Evolutionary conservation across 2,888 invertebrate species (phyloP).

Genomic region (Rambutsinella grinnellia): DNA sequence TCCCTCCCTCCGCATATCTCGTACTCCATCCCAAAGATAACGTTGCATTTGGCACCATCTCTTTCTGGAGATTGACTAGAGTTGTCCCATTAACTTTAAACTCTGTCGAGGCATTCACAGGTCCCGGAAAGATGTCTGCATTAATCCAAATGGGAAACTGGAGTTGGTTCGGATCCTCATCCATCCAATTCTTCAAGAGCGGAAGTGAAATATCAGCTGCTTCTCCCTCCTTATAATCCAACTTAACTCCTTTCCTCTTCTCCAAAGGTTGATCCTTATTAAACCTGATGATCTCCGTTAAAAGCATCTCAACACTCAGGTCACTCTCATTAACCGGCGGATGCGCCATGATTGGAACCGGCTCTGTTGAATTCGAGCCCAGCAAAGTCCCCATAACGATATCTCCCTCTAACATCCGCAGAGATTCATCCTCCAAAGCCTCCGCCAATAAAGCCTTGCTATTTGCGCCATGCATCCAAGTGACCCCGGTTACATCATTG

Average conservation of each 20-base stretch:
- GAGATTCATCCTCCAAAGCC: conserved; percentile 71
- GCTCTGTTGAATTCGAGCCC: conserved; percentile 64
- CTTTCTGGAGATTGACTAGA: conserved; percentile 76
- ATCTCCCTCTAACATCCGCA: conserved; percentile 90
- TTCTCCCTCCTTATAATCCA: conserved; percentile 87
- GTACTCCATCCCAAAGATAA: conserved; percentile 92
- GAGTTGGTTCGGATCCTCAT: conserved; percentile 70
- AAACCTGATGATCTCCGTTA: conserved; percentile 73
- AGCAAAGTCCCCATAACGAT: conserved; percentile 76
- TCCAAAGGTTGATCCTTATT: conserved; percentile 37
- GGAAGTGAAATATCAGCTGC: conserved; percentile 72
- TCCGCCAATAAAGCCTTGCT: conserved; percentile 75
- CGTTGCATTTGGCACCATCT: conserved; percentile 75
- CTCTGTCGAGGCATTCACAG: conserved; percentile 73
- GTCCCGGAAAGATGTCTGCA: conserved; percentile 86
- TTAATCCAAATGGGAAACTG: conserved; percentile 86
- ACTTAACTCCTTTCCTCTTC: conserved; percentile 81
- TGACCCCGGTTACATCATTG: conserved; percentile 78
- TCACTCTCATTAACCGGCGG: conserved; percentile 83
- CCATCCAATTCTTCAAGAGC: conserved; percentile 50
- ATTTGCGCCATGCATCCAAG: conserved; percentile 91
- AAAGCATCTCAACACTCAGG: conserved; percentile 80
- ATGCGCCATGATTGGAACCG: conserved; percentile 87
- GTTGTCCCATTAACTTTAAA: conserved; percentile 73
- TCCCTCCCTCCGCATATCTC: conserved; percentile 6